Conservation (phyloP, 2,113 vertebrate genomes). For the Pluvianellus socialis region DNA sequence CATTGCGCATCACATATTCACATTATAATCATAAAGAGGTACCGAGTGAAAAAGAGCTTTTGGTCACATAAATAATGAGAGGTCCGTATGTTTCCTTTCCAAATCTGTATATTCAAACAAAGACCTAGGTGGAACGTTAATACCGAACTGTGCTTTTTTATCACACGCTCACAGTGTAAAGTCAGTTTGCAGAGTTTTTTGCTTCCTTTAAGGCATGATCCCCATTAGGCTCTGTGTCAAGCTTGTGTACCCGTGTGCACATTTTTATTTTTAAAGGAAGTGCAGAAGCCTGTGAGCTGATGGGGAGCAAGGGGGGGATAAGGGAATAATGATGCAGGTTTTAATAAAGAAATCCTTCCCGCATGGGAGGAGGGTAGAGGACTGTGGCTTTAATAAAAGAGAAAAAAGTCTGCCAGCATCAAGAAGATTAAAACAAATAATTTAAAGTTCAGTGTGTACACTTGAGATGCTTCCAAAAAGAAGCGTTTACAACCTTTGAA, state of each 20-base stretch:
- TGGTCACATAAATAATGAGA: not conserved
- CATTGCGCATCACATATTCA: not conserved
- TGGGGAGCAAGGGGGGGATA: not conserved
- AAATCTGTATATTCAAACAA: not conserved
- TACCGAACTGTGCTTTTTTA: not conserved
- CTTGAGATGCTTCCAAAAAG: not conserved
- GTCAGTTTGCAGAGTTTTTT: not conserved
- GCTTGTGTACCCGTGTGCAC: not conserved
- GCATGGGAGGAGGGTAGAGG: not conserved
- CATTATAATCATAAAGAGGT: not conserved
- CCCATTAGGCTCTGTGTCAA: not conserved
- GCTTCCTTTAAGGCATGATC: not conserved
- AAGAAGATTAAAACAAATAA: not conserved
- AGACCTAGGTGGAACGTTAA: not conserved
- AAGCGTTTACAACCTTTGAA: not conserved
- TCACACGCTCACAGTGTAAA: not conserved
- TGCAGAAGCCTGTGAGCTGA: not conserved
- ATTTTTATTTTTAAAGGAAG: slow-evolving; percentile 5
- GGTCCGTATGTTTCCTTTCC: not conserved
- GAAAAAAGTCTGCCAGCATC: not conserved
- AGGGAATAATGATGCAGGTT: slow-evolving; percentile 14
- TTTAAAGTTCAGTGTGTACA: not conserved
- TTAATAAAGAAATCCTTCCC: slow-evolving; percentile 42
- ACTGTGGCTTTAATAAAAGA: slow-evolving; percentile 16
- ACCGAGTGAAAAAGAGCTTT: not conserved